phyloP scores from a whole-genome alignment of 2,797 vertebrate genomes.

The Myripristis jacobus region DNA sequence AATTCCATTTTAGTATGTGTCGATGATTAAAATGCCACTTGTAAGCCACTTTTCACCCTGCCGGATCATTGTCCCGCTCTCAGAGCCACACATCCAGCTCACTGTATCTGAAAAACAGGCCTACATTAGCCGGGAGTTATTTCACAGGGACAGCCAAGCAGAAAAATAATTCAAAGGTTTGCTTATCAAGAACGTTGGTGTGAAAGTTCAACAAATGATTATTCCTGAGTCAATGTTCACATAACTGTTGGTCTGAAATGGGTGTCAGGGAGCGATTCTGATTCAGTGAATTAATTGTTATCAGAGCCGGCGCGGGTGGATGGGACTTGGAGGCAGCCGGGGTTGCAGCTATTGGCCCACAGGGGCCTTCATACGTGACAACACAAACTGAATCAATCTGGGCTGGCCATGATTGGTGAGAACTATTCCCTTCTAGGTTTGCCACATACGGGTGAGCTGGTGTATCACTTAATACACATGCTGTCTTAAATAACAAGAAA shows the following conservation, averaged over 20 bases:
- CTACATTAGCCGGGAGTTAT: slow-evolving; percentile 82
- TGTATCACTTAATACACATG: slow-evolving; percentile 25
- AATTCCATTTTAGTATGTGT: slow-evolving; percentile 14
- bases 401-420: slow-evolving; percentile 31
- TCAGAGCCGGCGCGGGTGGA: slow-evolving; percentile 56
- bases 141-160: slow-evolving; percentile 83
- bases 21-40: slow-evolving; percentile 52
- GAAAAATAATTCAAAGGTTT: slow-evolving; percentile 85
- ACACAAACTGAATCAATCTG: slow-evolving; percentile 46
- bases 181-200: slow-evolving; percentile 79
- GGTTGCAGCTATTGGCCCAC: slow-evolving; percentile 23
- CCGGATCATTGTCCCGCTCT: slow-evolving; percentile 53
- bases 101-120: slow-evolving; percentile 78
- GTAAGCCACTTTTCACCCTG: slow-evolving; percentile 33
- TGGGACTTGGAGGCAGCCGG: slow-evolving; percentile 36
- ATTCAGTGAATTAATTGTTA: slow-evolving; percentile 80
- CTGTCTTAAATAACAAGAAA: slow-evolving; percentile 8
- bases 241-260: slow-evolving; percentile 77
- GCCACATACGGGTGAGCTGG: slow-evolving; percentile 32
- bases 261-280: slow-evolving; percentile 71
- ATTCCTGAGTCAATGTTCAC: slow-evolving; percentile 81
- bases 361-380: slow-evolving; percentile 53
- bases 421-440: slow-evolving; percentile 39
- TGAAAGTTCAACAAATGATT: slow-evolving; percentile 85
- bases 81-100: slow-evolving; percentile 63